Conservation (phyloP, 2,113 vertebrate genomes). For the Saccopteryx leptura region DNA sequence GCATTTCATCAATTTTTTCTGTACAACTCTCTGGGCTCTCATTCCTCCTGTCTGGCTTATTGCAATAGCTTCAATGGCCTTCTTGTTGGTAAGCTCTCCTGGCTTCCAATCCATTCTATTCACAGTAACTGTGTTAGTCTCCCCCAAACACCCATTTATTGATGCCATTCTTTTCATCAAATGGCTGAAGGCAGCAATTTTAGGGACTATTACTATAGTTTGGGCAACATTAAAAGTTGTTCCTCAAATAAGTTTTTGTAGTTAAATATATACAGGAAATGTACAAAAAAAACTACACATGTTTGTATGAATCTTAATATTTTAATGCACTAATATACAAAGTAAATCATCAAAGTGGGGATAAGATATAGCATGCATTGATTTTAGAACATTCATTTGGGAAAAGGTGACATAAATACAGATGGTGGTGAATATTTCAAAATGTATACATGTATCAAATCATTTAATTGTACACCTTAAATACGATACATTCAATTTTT, state of each 20-base stretch:
- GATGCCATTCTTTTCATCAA: constrained; percentile 47
- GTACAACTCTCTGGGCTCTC: neutral
- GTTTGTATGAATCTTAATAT: neutral
- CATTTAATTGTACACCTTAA: neutral
- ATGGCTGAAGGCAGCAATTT: constrained; percentile 25
- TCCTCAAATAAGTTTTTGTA: neutral
- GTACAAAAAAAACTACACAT: neutral
- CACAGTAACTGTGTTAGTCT: neutral
- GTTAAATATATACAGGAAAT: constrained; percentile 22
- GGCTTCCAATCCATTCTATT: constrained; percentile 9
- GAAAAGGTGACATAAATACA: neutral
- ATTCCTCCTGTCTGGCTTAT: neutral
- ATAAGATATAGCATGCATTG: neutral
- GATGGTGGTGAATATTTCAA: neutral
- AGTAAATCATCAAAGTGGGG: neutral
- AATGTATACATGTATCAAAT: neutral
- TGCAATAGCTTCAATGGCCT: neutral
- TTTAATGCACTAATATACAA: neutral
- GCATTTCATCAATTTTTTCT: constrained; percentile 36
- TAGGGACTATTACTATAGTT: neutral
- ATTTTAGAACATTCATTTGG: neutral
- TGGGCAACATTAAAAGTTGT: neutral
- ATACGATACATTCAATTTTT: neutral
- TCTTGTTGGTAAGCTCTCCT: neutral
- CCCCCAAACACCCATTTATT: neutral